Percentiles rank a stretch among this genome's conserved stretches.
These are phyloP conservation scores for Protophormia terraenovae DNA, from an alignment of 2,888 invertebrate genomes.

Conservation along the genomic window DNA sequence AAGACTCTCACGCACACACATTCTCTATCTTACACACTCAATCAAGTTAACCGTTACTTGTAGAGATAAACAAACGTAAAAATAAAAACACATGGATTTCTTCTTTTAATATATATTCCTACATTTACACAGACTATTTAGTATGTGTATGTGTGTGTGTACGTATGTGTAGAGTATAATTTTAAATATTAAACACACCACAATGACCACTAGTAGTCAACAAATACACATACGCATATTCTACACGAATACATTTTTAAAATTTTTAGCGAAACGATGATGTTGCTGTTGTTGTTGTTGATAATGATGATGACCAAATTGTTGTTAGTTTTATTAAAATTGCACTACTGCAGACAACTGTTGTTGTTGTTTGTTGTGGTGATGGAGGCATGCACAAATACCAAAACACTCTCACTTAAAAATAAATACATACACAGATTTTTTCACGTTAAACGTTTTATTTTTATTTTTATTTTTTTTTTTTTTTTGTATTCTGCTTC, in stretches of 20 bases:
- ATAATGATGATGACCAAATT: neutral
- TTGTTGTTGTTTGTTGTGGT: conserved; percentile 1
- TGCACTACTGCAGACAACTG: neutral
- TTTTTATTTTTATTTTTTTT: neutral
- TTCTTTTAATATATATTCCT: neutral
- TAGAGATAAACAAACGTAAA: neutral
- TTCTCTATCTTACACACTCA: neutral
- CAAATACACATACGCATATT: neutral
- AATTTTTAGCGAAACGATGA: conserved; percentile 8
- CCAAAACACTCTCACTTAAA: neutral
- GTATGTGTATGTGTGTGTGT: neutral
- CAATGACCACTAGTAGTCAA: conserved; percentile 19
- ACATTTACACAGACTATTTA: neutral
- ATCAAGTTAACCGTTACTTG: neutral
- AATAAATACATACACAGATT: neutral
- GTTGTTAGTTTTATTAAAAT: neutral
- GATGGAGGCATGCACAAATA: neutral
- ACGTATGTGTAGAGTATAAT: neutral
- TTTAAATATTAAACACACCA: conserved; percentile 6
- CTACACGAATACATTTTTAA: conserved; percentile 14
- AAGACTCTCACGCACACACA: neutral
- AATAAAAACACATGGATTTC: neutral
- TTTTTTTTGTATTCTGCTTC: neutral
- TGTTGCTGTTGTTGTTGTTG: neutral
- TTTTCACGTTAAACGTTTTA: neutral